Percentiles rank a stretch among this genome's conserved stretches.
phyloP scores from a whole-genome alignment of 2,888 invertebrate genomes.

The Plusia festucae region DNA sequence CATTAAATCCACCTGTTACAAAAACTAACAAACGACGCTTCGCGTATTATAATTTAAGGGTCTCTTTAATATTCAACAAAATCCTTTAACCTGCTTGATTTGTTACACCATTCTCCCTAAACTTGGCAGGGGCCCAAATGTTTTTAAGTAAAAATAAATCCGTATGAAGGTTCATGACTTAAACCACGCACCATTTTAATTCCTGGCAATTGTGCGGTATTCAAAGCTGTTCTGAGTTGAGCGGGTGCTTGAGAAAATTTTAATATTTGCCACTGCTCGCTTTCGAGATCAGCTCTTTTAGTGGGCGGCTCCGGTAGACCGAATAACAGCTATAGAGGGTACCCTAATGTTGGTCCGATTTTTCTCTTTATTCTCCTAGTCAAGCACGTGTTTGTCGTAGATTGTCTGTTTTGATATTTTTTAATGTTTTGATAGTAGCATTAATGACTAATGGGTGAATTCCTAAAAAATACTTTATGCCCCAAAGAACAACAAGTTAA shows the following conservation, averaged over 20 bases:
- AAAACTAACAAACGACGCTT: background rate
- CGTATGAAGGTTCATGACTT: constrained; percentile 28
- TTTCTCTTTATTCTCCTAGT: no score
- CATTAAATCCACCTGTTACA: constrained; percentile 2
- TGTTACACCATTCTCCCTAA: background rate
- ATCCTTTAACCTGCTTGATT: background rate
- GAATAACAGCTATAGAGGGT: constrained; percentile 28
- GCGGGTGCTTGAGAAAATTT: constrained; percentile 53
- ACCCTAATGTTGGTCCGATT: no score
- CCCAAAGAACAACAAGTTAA: no score
- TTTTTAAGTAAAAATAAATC: constrained; percentile 26
- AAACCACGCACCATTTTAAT: constrained; percentile 50
- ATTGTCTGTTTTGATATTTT: no score
- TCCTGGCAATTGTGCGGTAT: constrained; percentile 42
- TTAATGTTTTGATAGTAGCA: no score
- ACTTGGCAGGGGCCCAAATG: constrained; percentile 42
- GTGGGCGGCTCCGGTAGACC: constrained; percentile 37
- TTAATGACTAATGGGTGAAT: no score
- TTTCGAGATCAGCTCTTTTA: constrained; percentile 50
- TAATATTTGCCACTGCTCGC: constrained; percentile 57
- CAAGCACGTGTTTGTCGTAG: no score
- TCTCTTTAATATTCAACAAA: background rate
- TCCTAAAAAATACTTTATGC: no score
- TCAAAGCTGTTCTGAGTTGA: constrained; percentile 33
- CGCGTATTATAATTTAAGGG: background rate